Evolutionary conservation across 2,888 invertebrate species (phyloP).

Genomic region (Pyrocoelia pectoralis): DNA sequence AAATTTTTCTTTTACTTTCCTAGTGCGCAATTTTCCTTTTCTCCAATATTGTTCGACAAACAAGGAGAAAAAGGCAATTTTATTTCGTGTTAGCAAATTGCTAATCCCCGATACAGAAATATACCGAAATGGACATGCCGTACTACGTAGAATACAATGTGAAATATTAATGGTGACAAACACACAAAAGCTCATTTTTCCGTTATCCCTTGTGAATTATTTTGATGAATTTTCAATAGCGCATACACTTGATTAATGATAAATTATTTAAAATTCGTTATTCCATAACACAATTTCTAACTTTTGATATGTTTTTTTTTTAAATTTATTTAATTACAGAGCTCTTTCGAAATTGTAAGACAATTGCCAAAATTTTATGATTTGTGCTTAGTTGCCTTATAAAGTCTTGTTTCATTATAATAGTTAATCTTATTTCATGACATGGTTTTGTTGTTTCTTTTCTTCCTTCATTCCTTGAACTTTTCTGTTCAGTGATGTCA

Average conservation of each 20-base stretch:
- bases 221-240: slow-evolving; percentile 4
- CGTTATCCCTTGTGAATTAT: not conserved
- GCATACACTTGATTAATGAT: not conserved
- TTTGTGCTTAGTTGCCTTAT: too few species aligned
- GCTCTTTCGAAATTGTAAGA: too few species aligned
- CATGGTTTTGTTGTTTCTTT: too few species aligned
- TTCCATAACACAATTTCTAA: too few species aligned
- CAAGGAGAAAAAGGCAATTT: not conserved
- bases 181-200: slow-evolving; percentile 9
- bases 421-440: too few species aligned
- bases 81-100: not conserved
- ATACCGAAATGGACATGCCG: not conserved
- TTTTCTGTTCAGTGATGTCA: too few species aligned
- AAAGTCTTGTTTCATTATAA: too few species aligned
- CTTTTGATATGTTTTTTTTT: too few species aligned
- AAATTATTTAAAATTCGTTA: not conserved
- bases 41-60: not conserved
- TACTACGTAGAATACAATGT: not conserved
- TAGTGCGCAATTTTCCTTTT: not conserved
- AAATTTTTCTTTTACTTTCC: not conserved
- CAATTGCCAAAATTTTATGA: too few species aligned
- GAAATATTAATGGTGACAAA: not conserved
- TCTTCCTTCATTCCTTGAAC: too few species aligned
- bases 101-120: not conserved
- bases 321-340: too few species aligned